Base-by-base conservation (phyloP, 2,888 invertebrate genomes). In the Rhodophaea formosa region DNA sequence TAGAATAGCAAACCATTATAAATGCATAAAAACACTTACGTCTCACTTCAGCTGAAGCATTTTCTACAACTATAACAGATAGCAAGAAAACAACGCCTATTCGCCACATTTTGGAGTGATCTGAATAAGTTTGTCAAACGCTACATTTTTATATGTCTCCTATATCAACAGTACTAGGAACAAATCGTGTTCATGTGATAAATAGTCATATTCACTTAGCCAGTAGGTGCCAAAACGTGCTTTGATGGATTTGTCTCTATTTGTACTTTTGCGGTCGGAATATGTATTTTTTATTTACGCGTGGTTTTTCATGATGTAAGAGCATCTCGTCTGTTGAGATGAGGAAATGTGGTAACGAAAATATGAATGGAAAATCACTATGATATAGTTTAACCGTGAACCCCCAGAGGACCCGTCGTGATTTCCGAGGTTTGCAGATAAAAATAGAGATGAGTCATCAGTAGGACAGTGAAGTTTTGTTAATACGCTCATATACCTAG, bases 41-140 rank as follows among this genome's bases (percentile, higher is more conserved):
- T 72, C 72, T 66, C 7, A 71, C 56, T 60, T 68, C 73, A 52
- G 70, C 74, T 3, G 61, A 66, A 1, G 67, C 65, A 10, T 69
- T 62, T 53, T 79, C 72, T 10, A 67, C 42, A 10, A 76, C 64
- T 56, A 68, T 59, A 45, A 71, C 55, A 8, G 67, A 43, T 10
- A 66, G 58, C 46, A 80, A 42, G 35, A 81, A 59, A 14, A 81
- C 58, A 32, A 77, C 75, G 47, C 74, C 77, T 66, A 72, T 53
- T 61, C 79, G 68, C 80, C 79, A 82, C 88, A 88, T 88, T 65
- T 67, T 77, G 59, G 47, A 67, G 29, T 67, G 62, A 66, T 76
- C 69, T 80, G 74, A 75, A 55, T 57, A 56, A 60, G 7, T 30
- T 56, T 55, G 60, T 56, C 47, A 57, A 29, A 62, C 66, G 65